These are phyloP conservation scores for Drosophila yakuba DNA, from an alignment of 1,140 invertebrate genomes.

Conservation along the genomic window DNA sequence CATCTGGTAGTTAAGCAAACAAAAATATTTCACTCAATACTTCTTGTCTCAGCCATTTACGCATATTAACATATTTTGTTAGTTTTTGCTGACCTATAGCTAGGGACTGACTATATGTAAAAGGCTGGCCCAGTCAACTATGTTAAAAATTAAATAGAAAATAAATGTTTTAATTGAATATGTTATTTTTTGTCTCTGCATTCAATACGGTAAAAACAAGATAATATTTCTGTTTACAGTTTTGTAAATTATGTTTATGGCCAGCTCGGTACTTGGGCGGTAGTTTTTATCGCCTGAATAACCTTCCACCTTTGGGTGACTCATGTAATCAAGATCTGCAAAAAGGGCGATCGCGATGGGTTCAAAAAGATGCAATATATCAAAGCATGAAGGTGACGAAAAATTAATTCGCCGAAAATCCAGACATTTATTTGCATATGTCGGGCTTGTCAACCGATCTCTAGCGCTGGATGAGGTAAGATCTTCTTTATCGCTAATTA, in stretches of 20 bases:
- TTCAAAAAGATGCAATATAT: constrained; percentile 6
- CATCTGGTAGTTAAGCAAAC: not conserved
- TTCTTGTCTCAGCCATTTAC: not conserved
- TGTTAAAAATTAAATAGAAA: not conserved
- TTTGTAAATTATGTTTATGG: constrained; percentile 2
- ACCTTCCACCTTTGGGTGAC: constrained; percentile 15
- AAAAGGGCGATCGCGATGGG: constrained; percentile 7
- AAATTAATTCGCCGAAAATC: constrained; percentile 3
- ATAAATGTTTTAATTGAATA: no score
- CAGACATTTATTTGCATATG: not conserved
- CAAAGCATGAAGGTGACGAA: constrained; percentile 14
- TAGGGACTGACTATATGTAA: not conserved
- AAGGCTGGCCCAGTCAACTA: not conserved
- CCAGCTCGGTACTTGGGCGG: not conserved
- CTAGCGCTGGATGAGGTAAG: constrained; percentile 36
- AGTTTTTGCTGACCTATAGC: no score
- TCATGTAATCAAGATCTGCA: constrained; percentile 2
- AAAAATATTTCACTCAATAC: not conserved
- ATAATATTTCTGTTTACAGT: not conserved
- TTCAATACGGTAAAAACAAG: not conserved
- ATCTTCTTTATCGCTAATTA: constrained; percentile 53
- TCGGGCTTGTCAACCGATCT: constrained; percentile 23
- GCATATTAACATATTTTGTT: not conserved
- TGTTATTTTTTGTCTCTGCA: no score
- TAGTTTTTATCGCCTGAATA: not conserved